Base-by-base conservation (phyloP, 2,113 vertebrate genomes). In the Mesoclemmys tuberculata region DNA sequence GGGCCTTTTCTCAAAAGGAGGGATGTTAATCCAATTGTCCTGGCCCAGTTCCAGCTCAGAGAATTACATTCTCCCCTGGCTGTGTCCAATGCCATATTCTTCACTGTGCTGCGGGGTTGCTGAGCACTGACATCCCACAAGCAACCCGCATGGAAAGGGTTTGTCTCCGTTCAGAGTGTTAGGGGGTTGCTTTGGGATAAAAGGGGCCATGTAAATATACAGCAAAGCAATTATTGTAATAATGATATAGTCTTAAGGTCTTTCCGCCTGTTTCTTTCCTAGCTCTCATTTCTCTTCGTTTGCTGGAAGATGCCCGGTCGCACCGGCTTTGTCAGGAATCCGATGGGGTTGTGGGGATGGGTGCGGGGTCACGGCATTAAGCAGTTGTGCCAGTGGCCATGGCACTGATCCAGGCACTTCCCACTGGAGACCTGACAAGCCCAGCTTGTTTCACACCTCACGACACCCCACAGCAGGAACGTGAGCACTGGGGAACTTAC, bases 401-500 rank as follows among this genome's bases (percentile, higher is more conserved):
- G 41, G 41, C 24, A 3, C 6, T 24, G 24, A 46, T 27, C 38
- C 4, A 26, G 41, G 64, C 64, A 38, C n/a, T 19, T 71, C 35
- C 64, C n/a, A 21, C 61, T 18, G 18, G 35, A 35, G 61, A 35
- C 31, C 31, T 35, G 61, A 2, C 16, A 71, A 71, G 64, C n/a
- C 64, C 64, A 10, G 35, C 24, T 46, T 12, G 41, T 44, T 27
- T 75, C 41, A 24, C 10, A 10, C 71, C 24, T 46, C 5, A 41
- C 24, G 5, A 44, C 41, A 26, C 24, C 4, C 71, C 71, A 26
- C 38, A 27, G 0, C 0, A 16, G 24, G 21, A 80, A 56, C 18
- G 49, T 1, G 2, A 48, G 79, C 81, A 31, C 61, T 0, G 0
- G 61, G 92, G 80, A 87, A 96, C 97, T 98, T 92, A 97, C 97